These are phyloP conservation scores for Synanceia verrucosa DNA, from an alignment of 2,797 vertebrate genomes.

Conservation along the genomic window DNA sequence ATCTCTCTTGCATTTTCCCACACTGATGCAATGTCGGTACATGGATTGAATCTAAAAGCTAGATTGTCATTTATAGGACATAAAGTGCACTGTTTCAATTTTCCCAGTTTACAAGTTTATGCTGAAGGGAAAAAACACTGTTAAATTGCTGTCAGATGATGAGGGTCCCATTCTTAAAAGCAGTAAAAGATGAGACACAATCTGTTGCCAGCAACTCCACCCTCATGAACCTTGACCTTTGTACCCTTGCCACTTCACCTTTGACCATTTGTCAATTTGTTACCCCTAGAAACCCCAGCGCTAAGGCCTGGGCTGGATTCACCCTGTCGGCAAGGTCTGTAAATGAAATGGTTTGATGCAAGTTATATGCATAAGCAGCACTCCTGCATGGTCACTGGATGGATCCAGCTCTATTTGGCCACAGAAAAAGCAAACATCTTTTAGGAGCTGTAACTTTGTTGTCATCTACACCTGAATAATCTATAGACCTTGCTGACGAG, in stretches of 20 bases:
- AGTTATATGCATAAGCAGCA: slow-evolving; percentile 1
- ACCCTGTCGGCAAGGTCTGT: slow-evolving; percentile 62
- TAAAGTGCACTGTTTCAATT: slow-evolving; percentile 97
- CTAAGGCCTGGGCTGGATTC: slow-evolving; percentile 84
- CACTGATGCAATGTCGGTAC: slow-evolving; percentile 80
- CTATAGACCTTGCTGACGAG: slow-evolving; percentile 68
- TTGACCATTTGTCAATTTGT: slow-evolving; percentile 68
- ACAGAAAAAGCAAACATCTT: slow-evolving; percentile 10
- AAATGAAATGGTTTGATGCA: slow-evolving; percentile 32
- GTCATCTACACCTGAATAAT: slow-evolving; percentile 35
- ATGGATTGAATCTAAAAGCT: slow-evolving; percentile 92
- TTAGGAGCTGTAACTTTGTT: slow-evolving; percentile 24
- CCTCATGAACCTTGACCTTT: slow-evolving; percentile 73
- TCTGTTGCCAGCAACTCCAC: slow-evolving; percentile 88
- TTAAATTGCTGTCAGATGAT: slow-evolving; percentile 86
- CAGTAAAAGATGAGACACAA: slow-evolving; percentile 73
- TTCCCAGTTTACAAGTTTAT: slow-evolving; percentile 98
- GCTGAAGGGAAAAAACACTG: slow-evolving; percentile 89
- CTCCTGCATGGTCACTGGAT: slow-evolving; percentile 7
- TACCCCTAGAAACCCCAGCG: slow-evolving; percentile 57
- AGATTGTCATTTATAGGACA: slow-evolving; percentile 92
- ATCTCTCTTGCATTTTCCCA: slow-evolving; percentile 82
- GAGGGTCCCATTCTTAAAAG: slow-evolving; percentile 84
- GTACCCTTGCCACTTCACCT: slow-evolving; percentile 61
- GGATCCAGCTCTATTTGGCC: slow-evolving; percentile 15